Percentiles rank a stretch among this genome's conserved stretches.
Conservation (phyloP, 2,797 vertebrate species). For the Enteromius fasciolatus region DNA sequence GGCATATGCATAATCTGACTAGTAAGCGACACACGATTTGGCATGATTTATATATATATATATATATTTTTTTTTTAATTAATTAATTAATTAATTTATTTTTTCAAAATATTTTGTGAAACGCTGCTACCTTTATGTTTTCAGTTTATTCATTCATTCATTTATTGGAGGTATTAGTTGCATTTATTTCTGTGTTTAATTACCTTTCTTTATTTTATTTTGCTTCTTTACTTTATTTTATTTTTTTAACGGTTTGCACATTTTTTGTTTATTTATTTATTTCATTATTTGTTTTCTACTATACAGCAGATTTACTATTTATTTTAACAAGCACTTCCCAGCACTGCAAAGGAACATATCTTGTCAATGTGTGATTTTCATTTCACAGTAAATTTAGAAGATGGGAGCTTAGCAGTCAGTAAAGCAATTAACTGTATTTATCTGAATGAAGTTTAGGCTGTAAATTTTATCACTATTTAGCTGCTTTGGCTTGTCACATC, state of each 20-base stretch:
- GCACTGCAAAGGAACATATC: neutral
- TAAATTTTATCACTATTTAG: slow-evolving; percentile 20
- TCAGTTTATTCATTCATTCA: too few relatives aligned
- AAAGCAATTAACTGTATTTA: slow-evolving; percentile 44
- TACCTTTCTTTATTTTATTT: too few relatives aligned
- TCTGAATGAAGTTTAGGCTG: neutral
- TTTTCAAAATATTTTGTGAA: too few relatives aligned
- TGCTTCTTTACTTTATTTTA: too few relatives aligned
- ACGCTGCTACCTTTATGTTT: too few relatives aligned
- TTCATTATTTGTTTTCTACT: neutral
- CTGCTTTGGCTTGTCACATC: neutral
- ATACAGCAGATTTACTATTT: neutral
- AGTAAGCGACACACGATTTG: neutral
- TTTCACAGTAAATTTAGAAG: neutral
- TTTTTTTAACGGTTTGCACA: neutral
- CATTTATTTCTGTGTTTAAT: neutral
- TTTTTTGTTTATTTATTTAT: too few relatives aligned
- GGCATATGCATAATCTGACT: neutral
- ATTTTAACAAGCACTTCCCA: neutral
- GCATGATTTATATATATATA: too few relatives aligned
- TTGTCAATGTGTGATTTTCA: neutral
- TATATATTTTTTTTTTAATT: too few relatives aligned
- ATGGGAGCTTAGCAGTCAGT: neutral
- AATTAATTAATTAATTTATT: too few relatives aligned
- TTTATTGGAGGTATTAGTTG: neutral